Evolutionary conservation across 2,888 invertebrate species (phyloP).

Genomic region (Sinopyrophorus schimmeli): DNA sequence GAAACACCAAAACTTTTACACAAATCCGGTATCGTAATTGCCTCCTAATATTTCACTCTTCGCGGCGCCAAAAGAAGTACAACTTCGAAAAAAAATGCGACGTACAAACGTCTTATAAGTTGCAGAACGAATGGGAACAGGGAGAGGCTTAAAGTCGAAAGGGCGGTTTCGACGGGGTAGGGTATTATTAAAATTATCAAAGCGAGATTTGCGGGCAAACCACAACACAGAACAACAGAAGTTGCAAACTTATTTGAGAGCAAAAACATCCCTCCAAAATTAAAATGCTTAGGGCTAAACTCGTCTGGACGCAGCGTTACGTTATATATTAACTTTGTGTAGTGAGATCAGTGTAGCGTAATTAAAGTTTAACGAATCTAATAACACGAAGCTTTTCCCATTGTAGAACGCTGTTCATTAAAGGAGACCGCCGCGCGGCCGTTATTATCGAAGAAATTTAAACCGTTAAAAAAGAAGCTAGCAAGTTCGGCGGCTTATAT

Average conservation of each 20-base stretch:
- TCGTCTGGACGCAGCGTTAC: conserved; percentile 29
- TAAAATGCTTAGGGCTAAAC: conserved; percentile 32
- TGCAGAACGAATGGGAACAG: conserved; percentile 4
- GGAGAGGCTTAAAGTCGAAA: conserved; percentile 9
- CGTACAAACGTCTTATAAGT: conserved; percentile 23
- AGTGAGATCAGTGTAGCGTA: conserved; percentile 31
- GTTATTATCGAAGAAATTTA: conserved; percentile 15
- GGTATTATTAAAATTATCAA: conserved; percentile 31
- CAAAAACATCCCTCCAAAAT: conserved; percentile 29
- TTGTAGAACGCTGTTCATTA: conserved; percentile 26
- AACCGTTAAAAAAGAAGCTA: conserved; percentile 25
- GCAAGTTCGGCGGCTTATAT: conserved; percentile 22
- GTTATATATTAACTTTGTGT: conserved; percentile 31
- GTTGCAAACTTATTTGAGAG: conserved; percentile 26
- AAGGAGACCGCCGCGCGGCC: conserved; percentile 12
- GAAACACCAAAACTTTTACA: too few relatives aligned
- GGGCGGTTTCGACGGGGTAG: conserved; percentile 9
- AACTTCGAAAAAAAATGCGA: too few relatives aligned
- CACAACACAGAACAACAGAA: conserved; percentile 26
- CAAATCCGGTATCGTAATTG: too few relatives aligned
- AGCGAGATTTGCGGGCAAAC: conserved; percentile 26
- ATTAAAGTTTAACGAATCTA: conserved; percentile 35
- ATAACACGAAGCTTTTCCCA: conserved; percentile 26
- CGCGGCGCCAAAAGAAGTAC: too few relatives aligned
- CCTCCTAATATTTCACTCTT: too few relatives aligned